Percentiles rank a stretch among this genome's conserved stretches.
Conservation (phyloP, 2,888 invertebrate genomes). For the Bursaphelenchus okinawaensis region DNA sequence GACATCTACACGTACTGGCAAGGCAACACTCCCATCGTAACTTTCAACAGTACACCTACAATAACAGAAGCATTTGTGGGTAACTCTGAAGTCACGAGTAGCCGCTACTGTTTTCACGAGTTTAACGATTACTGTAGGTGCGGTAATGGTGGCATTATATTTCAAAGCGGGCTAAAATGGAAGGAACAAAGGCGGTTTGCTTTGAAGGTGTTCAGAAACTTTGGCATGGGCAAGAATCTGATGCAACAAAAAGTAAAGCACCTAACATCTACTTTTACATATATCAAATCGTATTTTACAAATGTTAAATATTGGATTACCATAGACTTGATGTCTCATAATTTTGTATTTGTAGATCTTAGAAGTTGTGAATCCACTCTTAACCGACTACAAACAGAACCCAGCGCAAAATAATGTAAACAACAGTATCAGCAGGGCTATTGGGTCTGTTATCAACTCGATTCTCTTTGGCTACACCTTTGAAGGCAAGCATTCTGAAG, state of each 20-base stretch:
- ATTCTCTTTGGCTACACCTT: slow-evolving; percentile 21
- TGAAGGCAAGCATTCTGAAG: slow-evolving; percentile 10
- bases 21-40: neutral
- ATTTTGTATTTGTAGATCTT: no score
- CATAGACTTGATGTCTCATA: no score
- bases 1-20: neutral
- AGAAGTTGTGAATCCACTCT: no score
- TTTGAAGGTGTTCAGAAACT: neutral
- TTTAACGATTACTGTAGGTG: neutral
- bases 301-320: no score
- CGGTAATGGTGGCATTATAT: neutral
- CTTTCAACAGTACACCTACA: no score
- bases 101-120: no score
- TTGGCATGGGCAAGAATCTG: neutral
- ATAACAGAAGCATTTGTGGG: no score
- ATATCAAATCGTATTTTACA: no score
- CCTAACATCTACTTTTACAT: no score
- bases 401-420: no score
- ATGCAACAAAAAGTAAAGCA: neutral
- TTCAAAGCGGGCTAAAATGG: neutral
- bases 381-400: no score
- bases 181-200: neutral
- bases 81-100: no score
- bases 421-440: slow-evolving; percentile 7
- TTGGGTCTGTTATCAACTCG: slow-evolving; percentile 17